Percentiles rank a stretch among this genome's conserved stretches.
Conservation (phyloP, 2,888 invertebrate species). For the Tetranychus truncatus region DNA sequence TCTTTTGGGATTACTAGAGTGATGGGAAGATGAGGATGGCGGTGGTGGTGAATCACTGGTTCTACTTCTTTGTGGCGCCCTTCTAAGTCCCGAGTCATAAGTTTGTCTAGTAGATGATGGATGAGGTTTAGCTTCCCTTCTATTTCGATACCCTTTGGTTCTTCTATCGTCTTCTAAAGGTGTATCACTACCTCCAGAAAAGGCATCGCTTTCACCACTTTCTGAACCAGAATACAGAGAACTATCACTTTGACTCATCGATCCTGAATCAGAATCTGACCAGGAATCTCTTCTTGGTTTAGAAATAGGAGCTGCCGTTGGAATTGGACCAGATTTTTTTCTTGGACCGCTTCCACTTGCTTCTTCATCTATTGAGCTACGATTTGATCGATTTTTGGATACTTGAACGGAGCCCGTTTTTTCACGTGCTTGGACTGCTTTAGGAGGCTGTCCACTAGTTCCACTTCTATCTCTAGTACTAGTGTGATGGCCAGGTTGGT, state of each 20-base stretch:
- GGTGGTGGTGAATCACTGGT: too few relatives aligned
- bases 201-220: conserved; percentile 7
- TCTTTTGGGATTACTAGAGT: neutral
- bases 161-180: neutral
- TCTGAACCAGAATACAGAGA: conserved; percentile 17
- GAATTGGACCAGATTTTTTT: neutral
- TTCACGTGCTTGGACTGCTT: neutral
- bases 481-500: too few relatives aligned
- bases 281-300: conserved; percentile 15
- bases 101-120: too few relatives aligned
- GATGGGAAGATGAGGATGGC: neutral
- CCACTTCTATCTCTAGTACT: too few relatives aligned
- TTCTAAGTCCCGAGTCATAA: too few relatives aligned
- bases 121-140: neutral
- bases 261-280: conserved; percentile 18
- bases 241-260: conserved; percentile 13
- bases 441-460: neutral
- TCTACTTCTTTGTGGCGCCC: too few relatives aligned
- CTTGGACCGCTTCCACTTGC: neutral
- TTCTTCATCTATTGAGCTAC: neutral
- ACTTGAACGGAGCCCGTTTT: neutral
- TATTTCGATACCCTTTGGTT: neutral
- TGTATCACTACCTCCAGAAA: neutral
- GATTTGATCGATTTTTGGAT: neutral
- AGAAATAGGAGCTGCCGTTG: neutral